Evolutionary conservation across 2,888 invertebrate genomes (phyloP).

Genomic region (Hybos culiciformis): DNA sequence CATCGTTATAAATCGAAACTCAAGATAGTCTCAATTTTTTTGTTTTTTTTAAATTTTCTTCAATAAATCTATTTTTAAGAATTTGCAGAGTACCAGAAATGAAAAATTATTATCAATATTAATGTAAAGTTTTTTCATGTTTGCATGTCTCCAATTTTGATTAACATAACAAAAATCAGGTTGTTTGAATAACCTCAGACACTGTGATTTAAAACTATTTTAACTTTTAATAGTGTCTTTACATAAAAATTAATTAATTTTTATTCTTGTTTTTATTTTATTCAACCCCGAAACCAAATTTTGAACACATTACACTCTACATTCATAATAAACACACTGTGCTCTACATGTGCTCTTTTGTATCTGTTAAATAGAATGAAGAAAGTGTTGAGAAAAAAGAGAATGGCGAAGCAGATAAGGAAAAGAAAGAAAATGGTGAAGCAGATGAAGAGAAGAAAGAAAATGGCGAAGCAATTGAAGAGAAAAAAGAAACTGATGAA

Average conservation of each 20-base stretch:
- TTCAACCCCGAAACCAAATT: not conserved
- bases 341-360: too few species aligned
- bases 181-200: too few species aligned
- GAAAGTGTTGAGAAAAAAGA: conserved; percentile 10
- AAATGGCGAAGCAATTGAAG: conserved; percentile 13
- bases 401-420: conserved; percentile 14
- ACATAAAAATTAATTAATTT: too few species aligned
- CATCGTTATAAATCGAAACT: too few species aligned
- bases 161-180: not conserved
- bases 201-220: too few species aligned
- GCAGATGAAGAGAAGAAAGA: conserved; percentile 14
- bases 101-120: not conserved
- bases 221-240: too few species aligned
- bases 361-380: conserved; percentile 3
- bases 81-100: not conserved
- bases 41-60: too few species aligned
- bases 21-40: too few species aligned
- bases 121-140: not conserved
- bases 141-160: not conserved
- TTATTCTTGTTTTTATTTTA: not conserved
- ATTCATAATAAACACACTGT: not conserved
- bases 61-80: too few species aligned
- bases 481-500: conserved; percentile 10
- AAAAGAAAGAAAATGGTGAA: conserved; percentile 29
- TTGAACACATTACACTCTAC: not conserved